Evolutionary conservation across 2,797 vertebrate genomes (phyloP).

Genomic region (Kryptolebias ocellatus): DNA sequence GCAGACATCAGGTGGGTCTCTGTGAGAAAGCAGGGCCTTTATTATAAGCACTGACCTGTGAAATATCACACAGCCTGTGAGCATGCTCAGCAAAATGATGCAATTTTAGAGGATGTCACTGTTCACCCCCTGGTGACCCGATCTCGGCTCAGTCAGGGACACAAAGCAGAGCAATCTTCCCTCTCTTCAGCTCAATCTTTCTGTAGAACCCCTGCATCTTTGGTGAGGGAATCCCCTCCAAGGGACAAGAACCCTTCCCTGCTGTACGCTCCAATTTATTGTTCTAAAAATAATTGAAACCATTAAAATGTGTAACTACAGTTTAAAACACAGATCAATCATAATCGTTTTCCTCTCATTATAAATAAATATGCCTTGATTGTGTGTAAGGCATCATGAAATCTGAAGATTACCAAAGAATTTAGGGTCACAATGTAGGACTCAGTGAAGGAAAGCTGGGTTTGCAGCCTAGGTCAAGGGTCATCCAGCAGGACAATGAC

Average conservation of each 20-base stretch:
- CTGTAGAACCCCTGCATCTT: slow-evolving; percentile 3
- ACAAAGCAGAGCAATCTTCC: slow-evolving; percentile 25
- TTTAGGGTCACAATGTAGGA: too few relatives aligned
- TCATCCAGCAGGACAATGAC: too few relatives aligned
- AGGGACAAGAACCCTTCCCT: not conserved
- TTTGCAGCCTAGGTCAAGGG: too few relatives aligned
- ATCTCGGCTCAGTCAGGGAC: slow-evolving; percentile 39
- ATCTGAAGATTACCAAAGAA: too few relatives aligned
- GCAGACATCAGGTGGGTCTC: slow-evolving; percentile 78
- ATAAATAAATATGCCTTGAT: too few relatives aligned
- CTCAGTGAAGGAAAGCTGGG: too few relatives aligned
- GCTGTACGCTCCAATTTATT: not conserved
- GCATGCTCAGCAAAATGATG: slow-evolving; percentile 81
- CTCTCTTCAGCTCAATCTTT: slow-evolving; percentile 13
- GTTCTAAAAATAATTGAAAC: not conserved
- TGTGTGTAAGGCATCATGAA: too few relatives aligned
- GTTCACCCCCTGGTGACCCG: slow-evolving; percentile 70
- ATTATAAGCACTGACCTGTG: slow-evolving; percentile 82
- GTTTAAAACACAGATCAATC: too few relatives aligned
- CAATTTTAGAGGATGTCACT: slow-evolving; percentile 83
- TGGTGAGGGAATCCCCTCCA: slow-evolving; percentile 35
- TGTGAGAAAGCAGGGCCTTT: slow-evolving; percentile 61
- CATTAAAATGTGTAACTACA: too few relatives aligned
- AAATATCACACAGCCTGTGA: slow-evolving; percentile 78
- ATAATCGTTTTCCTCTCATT: too few relatives aligned